Base-by-base conservation (phyloP, 2,888 invertebrate genomes). In the Scelioninae gen. 2 region DNA sequence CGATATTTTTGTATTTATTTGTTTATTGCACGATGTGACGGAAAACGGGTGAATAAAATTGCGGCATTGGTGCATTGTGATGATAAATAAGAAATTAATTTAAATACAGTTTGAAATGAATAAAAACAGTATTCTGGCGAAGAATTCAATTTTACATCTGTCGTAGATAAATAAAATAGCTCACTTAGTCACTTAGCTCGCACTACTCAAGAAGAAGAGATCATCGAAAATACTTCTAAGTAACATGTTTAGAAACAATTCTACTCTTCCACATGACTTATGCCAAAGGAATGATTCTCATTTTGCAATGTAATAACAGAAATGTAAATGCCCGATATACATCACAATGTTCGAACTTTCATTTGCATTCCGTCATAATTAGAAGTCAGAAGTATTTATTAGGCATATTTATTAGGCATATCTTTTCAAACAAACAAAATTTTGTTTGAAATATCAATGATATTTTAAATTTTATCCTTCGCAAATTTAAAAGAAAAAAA, bases 221-320 rank as follows among this genome's bases (percentile, higher is more conserved):
- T 45, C 45, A 53, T 53, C 25, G 10, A 45, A 53, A 64, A 52
- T 64, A 64, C 39, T 35, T 46, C 53, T 45, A 45, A 64, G 45
- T 53, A 52, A 53, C 64, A 53, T 53, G 64, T 64, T 64, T 64
- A 53, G 64, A 64, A 64, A 64, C 64, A 53, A 64, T 35, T 31
- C 31, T 39, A 50, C 41, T 28, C 43, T 46, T 64, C 18, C 15
- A n/a, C 33, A 37, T 53, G 53, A 53, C 64, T 43, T 64, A 64
- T 64, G 64, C 63, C 50, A 63, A 63, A 52, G 35, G 37, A 46
- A 60, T 37, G 60, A 46, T 33, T 63, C 52, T 33, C 43, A 48
- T 41, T 63, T 63, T 33, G 15, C 18, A 3, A n/a, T n/a, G n/a
- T 28, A 52, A 10, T 50, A 50, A 50, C 19, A 61, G 48, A 48